A percentile compares a stretch with the other conserved stretches of the same genome.
These are phyloP conservation scores for Indicator indicator DNA, from an alignment of 2,113 vertebrate species.

Conservation along the genomic window DNA sequence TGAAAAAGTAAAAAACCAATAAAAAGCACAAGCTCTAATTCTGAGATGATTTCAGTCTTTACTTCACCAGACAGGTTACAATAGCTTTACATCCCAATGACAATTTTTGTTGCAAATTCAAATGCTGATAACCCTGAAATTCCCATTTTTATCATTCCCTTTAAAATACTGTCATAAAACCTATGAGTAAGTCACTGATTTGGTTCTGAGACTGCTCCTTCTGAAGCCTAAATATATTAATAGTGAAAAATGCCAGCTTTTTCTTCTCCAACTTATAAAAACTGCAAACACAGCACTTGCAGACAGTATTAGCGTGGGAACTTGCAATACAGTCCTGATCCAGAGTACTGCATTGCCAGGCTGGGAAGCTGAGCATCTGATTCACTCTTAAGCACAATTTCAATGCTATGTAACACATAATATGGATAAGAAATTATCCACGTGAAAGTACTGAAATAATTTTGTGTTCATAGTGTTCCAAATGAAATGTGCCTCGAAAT, in stretches of 20 bases:
- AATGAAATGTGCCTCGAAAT: background rate
- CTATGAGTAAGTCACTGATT: background rate
- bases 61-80: background rate
- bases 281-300: background rate
- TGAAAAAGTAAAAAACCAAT: conserved; percentile 85
- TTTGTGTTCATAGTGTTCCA: background rate
- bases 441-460: background rate
- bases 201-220: background rate
- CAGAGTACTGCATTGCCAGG: background rate
- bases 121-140: background rate
- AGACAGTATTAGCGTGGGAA: background rate
- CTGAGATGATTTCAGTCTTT: conserved; percentile 63
- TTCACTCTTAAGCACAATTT: background rate
- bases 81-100: background rate
- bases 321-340: background rate
- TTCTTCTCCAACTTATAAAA: background rate
- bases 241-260: background rate
- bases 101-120: background rate
- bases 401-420: background rate
- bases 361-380: background rate
- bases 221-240: background rate
- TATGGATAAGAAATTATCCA: background rate
- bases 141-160: background rate
- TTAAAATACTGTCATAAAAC: background rate
- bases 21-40: conserved; percentile 85